Percentiles rank a stretch among this genome's conserved stretches.
phyloP scores from a whole-genome alignment of 2,113 vertebrate species.

The Atractosteus spatula region DNA sequence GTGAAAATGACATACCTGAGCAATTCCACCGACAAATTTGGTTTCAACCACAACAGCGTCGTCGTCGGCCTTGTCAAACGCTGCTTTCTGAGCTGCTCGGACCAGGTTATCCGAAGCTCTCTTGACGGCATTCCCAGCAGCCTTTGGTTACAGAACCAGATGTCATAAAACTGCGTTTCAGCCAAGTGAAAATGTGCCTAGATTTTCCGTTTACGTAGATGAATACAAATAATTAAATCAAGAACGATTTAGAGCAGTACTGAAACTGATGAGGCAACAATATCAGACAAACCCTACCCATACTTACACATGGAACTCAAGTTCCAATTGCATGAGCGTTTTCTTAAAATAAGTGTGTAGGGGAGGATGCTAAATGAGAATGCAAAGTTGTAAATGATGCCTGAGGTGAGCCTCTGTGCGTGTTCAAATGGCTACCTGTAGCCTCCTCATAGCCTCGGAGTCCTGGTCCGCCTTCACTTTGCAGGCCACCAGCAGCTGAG shows the following conservation, averaged over 20 bases:
- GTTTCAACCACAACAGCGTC: conserved; percentile 94
- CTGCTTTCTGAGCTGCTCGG: conserved; percentile 94
- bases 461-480: conserved; percentile 97
- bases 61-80: conserved; percentile 90
- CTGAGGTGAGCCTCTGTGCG: not conserved
- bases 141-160: conserved; percentile 54
- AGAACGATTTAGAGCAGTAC: too few relatives aligned
- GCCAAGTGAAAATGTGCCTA: too few relatives aligned
- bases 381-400: too few relatives aligned
- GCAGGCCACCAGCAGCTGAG: conserved; percentile 94
- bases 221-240: too few relatives aligned
- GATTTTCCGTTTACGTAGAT: too few relatives aligned
- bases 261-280: too few relatives aligned
- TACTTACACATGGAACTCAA: too few relatives aligned
- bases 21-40: conserved; percentile 95
- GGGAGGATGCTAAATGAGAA: too few relatives aligned
- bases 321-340: too few relatives aligned
- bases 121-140: conserved; percentile 96
- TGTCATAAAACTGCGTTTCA: not conserved
- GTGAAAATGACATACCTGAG: conserved; percentile 76
- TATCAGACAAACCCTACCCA: too few relatives aligned
- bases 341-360: too few relatives aligned
- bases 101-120: conserved; percentile 97
- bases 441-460: conserved; percentile 93
- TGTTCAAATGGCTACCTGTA: conserved; percentile 76